Evolutionary conservation across 1,140 invertebrate species (phyloP), one percentile per base, ranked within the genome.

Genomic region (Tachypleus tridentatus): DNA sequence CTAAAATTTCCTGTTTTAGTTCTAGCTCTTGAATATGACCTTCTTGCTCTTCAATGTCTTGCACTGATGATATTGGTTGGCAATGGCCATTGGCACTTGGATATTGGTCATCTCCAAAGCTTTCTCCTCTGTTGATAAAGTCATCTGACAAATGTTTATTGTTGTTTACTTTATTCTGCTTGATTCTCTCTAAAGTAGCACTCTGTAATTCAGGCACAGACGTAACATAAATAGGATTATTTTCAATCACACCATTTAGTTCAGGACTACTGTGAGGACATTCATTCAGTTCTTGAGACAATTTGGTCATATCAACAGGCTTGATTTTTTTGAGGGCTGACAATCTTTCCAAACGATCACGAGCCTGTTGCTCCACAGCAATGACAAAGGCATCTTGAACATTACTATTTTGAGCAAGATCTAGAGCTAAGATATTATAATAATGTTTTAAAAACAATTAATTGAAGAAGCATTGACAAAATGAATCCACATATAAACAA

Each of bases 311-410:
- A 81, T 97, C 93, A 74, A 94, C 87, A 64, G 93, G 91, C 67
- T 89, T 90, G 79, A 97, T 89, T 69, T 87, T 85, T 78, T 91
- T 91, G 77, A 93, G 85, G 65, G 89, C 88, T 59, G 91, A 89
- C 70, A 96, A 83, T 72, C 87, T 84, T 80, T 96, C 89, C 74
- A 97, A 81, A 72, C 91, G 84, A 80, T 95, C 89, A 72, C 88
- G 80, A 68, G 86, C 90, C 80, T 89, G 80, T 81, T 94, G 89
- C 81, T 97, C 93, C 72, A 97, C 91, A 61, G 93, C 93, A 77
- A 97, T 96, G 79, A 96, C 90, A 82, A 95, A 97, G 62, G 93
- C 93, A 87, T 97, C 92, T 78, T 93, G 89, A 71, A 97, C 89
- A 76, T 90, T 88, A 68, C 78, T 79, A 78, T 88, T 88, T 70